Evolutionary conservation across 2,113 vertebrate species (phyloP), one percentile per base, ranked within the genome.

Genomic region (Paradisaea rubra): DNA sequence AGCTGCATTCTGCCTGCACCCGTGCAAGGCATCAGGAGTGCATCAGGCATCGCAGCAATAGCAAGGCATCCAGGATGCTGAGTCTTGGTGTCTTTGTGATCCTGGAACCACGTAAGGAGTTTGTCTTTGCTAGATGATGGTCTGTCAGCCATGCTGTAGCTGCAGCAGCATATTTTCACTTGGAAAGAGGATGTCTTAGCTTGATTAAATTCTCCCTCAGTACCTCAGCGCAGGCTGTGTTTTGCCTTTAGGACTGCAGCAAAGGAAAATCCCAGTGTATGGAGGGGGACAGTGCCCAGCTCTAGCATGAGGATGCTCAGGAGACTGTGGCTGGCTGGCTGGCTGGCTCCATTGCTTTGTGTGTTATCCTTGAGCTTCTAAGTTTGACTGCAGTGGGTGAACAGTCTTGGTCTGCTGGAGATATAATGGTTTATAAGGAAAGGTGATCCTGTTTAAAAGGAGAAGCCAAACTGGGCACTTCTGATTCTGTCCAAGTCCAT

Each of bases 21-120:
- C 1, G 0, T 20, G 10, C 1, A 9, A 9, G 18, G 28, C 5
- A 1, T 60, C 37, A 11, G 1, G 13, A 57, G 74, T 7, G 16
- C 13, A 9, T 68, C 37, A 64, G 81, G 18, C 2, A 2, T 30
- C 4, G 6, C 14, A 81, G 81, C 59, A 84, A 21, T 10, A 69
- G 35, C 27, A 25, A 73, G 39, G 66, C 28, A 16, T 21, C 37
- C 66, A 39, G 52, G 30, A 54, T 66, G 49, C 45, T 1, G 5
- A 81, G 65, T 60, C 49, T 70, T 4, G 0, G 20, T 37, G 56
- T 49, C 47, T 73, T n/a, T 70, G 70, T 53, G 72, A 64, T 84
- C 53, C 86, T 61, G 78, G 90, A 92, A 59, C 41, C 0, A 0
- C 3, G n/a, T 64, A 65, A 88, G 66, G 54, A 60, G 47, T 53